A percentile compares a stretch with the other conserved stretches of the same genome.
Evolutionary conservation across 1,140 invertebrate species (phyloP).

Genomic region (Cyphomyrmex costatus): DNA sequence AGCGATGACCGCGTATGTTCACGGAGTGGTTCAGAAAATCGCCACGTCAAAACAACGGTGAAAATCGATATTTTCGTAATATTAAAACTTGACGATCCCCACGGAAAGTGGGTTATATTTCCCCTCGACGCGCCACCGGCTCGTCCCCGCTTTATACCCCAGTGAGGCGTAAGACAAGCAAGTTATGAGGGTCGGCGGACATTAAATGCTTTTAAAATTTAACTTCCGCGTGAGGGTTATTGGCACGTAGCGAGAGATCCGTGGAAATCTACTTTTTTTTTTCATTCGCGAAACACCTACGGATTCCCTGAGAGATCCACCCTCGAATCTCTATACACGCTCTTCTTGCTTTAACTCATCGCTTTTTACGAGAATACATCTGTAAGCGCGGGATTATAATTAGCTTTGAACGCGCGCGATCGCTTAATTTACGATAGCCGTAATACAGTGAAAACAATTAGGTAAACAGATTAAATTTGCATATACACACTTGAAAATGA

Average conservation of each 20-base stretch:
- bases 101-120: conserved; percentile 73
- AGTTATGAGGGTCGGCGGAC: conserved; percentile 71
- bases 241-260: conserved; percentile 55
- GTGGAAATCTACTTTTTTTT: conserved; percentile 65
- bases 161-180: conserved; percentile 63
- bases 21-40: conserved; percentile 44
- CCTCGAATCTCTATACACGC: conserved; percentile 16
- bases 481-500: background rate
- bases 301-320: conserved; percentile 27
- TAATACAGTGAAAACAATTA: conserved; percentile 1
- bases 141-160: conserved; percentile 55
- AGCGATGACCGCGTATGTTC: conserved; percentile 57
- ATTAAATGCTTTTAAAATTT: conserved; percentile 78
- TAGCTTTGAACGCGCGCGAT: background rate
- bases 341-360: conserved; percentile 23
- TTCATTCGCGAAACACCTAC: conserved; percentile 8
- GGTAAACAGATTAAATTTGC: conserved; percentile 17
- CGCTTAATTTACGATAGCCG: background rate
- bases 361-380: conserved; percentile 6
- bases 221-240: conserved; percentile 69
- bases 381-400: conserved; percentile 6
- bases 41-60: conserved; percentile 59
- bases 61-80: conserved; percentile 77
- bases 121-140: conserved; percentile 33
- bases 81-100: conserved; percentile 77